Conservation (phyloP, 2,797 vertebrate species). For the Sciurus carolinensis region DNA sequence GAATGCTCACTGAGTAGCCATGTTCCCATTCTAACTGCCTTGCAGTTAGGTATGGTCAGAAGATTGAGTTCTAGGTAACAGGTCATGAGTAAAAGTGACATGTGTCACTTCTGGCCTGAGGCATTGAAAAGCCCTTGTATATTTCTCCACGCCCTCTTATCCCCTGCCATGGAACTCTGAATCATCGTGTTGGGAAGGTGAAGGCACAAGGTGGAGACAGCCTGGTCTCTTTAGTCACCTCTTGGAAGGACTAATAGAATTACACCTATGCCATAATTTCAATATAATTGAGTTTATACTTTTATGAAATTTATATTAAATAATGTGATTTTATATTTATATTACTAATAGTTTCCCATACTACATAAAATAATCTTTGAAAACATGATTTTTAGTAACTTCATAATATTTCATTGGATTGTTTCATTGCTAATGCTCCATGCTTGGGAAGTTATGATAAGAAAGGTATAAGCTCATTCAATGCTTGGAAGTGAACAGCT, state of each 20-base stretch:
- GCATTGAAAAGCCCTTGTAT: not conserved
- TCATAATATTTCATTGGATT: not conserved
- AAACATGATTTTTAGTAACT: not conserved
- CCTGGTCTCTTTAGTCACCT: not conserved
- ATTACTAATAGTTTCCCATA: not conserved
- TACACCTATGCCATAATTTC: not conserved
- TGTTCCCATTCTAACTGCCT: not conserved
- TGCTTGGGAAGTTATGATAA: not conserved
- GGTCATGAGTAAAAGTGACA: not conserved
- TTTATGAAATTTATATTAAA: not conserved
- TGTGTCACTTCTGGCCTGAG: not conserved
- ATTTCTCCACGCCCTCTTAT: not conserved
- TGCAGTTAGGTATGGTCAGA: not conserved
- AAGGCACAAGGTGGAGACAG: not conserved
- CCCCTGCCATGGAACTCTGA: not conserved
- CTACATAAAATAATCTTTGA: not conserved
- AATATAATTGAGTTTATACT: not conserved
- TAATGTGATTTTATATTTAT: not conserved
- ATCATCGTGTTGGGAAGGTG: not conserved
- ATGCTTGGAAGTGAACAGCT: not conserved
- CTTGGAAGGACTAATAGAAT: not conserved
- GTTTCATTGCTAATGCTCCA: not conserved
- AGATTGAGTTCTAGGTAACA: accelerated
- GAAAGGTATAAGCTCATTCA: not conserved
- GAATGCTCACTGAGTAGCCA: not conserved